Evolutionary conservation across 2,888 invertebrate species (phyloP).

Genomic region (Hirudinaria manillensis): DNA sequence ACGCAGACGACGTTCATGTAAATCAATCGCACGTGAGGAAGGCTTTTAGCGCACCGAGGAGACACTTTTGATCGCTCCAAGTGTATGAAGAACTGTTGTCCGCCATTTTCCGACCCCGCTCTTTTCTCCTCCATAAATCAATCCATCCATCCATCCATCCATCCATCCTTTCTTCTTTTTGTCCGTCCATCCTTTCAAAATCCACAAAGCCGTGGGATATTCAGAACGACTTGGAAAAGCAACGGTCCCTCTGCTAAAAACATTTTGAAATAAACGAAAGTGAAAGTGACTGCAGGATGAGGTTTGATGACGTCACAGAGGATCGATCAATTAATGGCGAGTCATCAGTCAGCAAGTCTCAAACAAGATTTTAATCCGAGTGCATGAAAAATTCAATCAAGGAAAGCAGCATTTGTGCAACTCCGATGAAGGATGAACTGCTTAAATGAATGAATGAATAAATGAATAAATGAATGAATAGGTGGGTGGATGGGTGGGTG

Average conservation of each 20-base stretch:
- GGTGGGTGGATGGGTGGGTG: too few relatives aligned
- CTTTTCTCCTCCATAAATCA: not conserved
- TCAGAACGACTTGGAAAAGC: not conserved
- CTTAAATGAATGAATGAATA: slow-evolving; percentile 1
- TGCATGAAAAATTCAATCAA: too few relatives aligned
- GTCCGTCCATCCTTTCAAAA: slow-evolving; percentile 13
- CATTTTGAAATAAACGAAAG: not conserved
- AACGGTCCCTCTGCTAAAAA: not conserved
- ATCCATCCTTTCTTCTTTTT: slow-evolving; percentile 1
- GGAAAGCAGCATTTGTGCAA: too few relatives aligned
- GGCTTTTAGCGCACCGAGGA: slow-evolving; percentile 11
- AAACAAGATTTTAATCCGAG: slow-evolving; percentile 13
- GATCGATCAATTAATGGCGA: slow-evolving; percentile 20
- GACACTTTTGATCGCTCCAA: slow-evolving; percentile 10
- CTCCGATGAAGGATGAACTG: not conserved
- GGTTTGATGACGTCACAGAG: slow-evolving; percentile 17
- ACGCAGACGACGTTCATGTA: slow-evolving; percentile 8
- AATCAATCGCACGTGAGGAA: slow-evolving; percentile 11
- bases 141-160: slow-evolving; percentile 10
- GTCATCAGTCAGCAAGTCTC: not conserved
- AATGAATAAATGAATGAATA: too few relatives aligned
- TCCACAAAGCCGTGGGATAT: not conserved
- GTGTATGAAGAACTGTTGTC: slow-evolving; percentile 3
- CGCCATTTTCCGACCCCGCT: slow-evolving; percentile 4
- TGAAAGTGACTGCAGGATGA: not conserved